phyloP scores from a whole-genome alignment of 1,140 invertebrate genomes.

The Drosophila sturtevanti region DNA sequence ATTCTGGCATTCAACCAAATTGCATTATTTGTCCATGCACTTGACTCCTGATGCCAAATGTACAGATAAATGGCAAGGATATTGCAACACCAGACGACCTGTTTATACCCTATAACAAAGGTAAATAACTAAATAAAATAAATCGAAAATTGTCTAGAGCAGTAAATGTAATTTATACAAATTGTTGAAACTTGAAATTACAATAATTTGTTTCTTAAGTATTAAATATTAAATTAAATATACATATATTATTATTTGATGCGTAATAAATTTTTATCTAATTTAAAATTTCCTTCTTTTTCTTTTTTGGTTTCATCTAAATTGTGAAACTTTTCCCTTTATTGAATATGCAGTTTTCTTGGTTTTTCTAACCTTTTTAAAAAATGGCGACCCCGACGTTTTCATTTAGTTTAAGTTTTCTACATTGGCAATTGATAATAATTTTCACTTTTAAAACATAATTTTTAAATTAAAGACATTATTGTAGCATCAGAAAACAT shows the following conservation, averaged over 20 bases:
- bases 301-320: too few relatives aligned
- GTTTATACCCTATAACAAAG: not conserved
- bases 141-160: too few relatives aligned
- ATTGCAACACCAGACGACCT: not conserved
- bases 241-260: too few relatives aligned
- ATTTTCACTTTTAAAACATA: not conserved
- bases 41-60: constrained; percentile 4
- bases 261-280: too few relatives aligned
- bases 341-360: too few relatives aligned
- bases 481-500: not conserved
- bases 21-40: constrained; percentile 28
- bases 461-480: not conserved
- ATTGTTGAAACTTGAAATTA: too few relatives aligned
- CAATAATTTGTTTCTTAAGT: too few relatives aligned
- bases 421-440: not conserved
- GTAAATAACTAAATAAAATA: too few relatives aligned
- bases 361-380: not conserved
- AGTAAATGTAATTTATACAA: too few relatives aligned
- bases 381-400: not conserved
- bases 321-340: too few relatives aligned
- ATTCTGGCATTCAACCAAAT: constrained; percentile 8
- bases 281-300: too few relatives aligned
- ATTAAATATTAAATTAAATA: too few relatives aligned
- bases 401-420: not conserved
- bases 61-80: not conserved